These are phyloP conservation scores for Cephus sareptanus DNA, from an alignment of 2,888 invertebrate genomes.

Conservation along the genomic window DNA sequence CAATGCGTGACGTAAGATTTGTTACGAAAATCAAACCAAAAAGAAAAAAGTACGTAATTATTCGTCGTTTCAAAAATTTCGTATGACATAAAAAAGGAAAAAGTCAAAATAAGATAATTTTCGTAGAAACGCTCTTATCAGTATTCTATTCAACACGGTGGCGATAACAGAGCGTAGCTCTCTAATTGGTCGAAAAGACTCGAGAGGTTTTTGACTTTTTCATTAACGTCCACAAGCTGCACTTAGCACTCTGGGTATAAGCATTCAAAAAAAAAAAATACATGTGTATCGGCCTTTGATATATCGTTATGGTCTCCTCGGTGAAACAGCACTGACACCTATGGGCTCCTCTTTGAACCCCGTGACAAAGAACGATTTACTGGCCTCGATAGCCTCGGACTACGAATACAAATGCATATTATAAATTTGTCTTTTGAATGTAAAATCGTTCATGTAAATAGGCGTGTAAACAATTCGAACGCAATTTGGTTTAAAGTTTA, in stretches of 20 bases:
- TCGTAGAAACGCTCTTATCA: not conserved
- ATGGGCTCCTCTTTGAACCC: not conserved
- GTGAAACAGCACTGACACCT: not conserved
- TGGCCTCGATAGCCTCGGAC: not conserved
- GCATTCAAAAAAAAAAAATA: not conserved
- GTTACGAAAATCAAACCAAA: not conserved
- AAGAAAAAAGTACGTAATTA: not conserved
- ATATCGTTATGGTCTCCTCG: not conserved
- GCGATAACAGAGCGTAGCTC: not conserved
- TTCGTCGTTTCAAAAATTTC: not conserved
- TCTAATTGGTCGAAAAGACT: not conserved
- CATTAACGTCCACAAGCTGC: not conserved
- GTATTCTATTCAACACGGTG: not conserved
- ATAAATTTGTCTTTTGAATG: not conserved
- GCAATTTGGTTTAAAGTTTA: conserved; percentile 14
- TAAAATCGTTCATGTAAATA: not conserved
- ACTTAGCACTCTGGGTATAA: not conserved
- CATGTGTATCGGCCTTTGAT: not conserved
- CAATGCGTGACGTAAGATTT: not conserved
- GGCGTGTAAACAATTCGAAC: not conserved
- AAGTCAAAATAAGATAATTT: not conserved
- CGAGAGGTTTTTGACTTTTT: not conserved
- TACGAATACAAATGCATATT: not conserved
- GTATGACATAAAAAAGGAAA: not conserved
- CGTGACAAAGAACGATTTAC: not conserved